Percentiles rank a stretch among this genome's conserved stretches.
Conservation (phyloP, 2,113 vertebrate species). For the Gymnorhina tibicen region DNA sequence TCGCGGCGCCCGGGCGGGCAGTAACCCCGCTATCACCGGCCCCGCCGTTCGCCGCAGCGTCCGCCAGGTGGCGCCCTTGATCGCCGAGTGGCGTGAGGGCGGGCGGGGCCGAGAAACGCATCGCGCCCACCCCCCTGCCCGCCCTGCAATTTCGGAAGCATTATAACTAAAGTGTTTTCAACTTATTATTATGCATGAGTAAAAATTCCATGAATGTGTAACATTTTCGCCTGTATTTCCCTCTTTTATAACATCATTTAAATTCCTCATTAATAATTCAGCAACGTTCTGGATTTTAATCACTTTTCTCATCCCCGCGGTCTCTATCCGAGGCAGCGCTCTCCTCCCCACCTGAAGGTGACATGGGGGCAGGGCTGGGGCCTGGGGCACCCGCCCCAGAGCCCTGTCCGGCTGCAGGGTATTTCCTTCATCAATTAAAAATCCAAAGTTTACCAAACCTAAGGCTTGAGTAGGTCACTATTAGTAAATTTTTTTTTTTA, state of each 20-base stretch:
- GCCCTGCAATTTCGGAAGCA: constrained; percentile 47
- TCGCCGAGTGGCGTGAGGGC: constrained; percentile 56
- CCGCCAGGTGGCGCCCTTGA: constrained; percentile 76
- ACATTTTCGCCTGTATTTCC: constrained; percentile 73
- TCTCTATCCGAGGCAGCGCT: constrained; percentile 43
- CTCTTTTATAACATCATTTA: constrained; percentile 78
- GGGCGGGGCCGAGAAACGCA: not conserved
- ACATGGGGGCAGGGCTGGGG: constrained; percentile 41
- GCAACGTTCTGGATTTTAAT: constrained; percentile 77
- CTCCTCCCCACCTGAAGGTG: constrained; percentile 63
- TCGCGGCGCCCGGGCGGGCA: not conserved
- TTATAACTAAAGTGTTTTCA: constrained; percentile 68
- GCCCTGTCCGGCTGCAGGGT: not conserved
- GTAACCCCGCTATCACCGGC: not conserved
- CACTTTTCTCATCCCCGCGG: constrained; percentile 74
- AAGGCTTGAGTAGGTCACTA: constrained; percentile 42
- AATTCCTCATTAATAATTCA: constrained; percentile 79
- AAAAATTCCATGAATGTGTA: constrained; percentile 76
- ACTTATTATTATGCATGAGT: constrained; percentile 78
- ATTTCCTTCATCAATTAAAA: constrained; percentile 31
- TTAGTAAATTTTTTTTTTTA: constrained; percentile 54
- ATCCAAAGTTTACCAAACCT: constrained; percentile 42
- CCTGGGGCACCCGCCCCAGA: not conserved
- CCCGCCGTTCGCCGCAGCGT: not conserved
- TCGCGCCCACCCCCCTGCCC: not conserved